Conservation (phyloP, 2,888 invertebrate genomes). For the Scaptomyza flava region DNA sequence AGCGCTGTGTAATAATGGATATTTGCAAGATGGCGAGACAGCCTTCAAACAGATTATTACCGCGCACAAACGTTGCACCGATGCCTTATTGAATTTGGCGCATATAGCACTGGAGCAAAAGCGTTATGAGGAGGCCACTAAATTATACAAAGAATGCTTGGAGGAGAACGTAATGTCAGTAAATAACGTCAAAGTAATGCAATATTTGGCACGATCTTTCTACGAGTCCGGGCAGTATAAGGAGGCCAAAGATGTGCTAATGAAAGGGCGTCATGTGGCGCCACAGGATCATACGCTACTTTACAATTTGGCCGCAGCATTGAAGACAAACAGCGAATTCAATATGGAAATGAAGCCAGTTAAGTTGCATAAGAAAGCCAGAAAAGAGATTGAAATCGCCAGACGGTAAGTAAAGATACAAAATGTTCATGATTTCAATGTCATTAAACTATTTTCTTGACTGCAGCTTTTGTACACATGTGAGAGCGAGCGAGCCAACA, state of each 20-base stretch:
- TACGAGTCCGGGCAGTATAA: conserved; percentile 5
- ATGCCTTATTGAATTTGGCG: conserved; percentile 35
- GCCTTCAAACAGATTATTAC: conserved; percentile 40
- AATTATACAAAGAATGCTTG: conserved; percentile 34
- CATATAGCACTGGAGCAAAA: conserved; percentile 26
- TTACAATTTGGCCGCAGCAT: conserved; percentile 41
- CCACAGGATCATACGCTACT: conserved; percentile 35
- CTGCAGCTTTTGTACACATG: conserved; percentile 30
- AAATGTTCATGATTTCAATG: background rate
- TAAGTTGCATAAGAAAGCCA: background rate
- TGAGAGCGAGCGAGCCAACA: background rate
- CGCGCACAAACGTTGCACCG: conserved; percentile 5
- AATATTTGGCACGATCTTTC: conserved; percentile 33
- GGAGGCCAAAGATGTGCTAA: conserved; percentile 42
- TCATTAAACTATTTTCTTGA: background rate
- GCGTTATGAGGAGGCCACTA: conserved; percentile 33
- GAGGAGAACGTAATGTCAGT: background rate
- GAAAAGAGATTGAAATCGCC: no score
- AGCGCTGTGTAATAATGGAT: background rate
- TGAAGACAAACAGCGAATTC: conserved; percentile 4
- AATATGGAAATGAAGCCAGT: background rate
- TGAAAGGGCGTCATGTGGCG: conserved; percentile 28
- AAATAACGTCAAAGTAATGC: conserved; percentile 26
- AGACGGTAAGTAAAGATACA: no score
- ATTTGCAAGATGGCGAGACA: background rate